A percentile compares a stretch with the other conserved stretches of the same genome.
Conservation (phyloP, 2,113 vertebrate species). For the Phyllostomus hastatus region DNA sequence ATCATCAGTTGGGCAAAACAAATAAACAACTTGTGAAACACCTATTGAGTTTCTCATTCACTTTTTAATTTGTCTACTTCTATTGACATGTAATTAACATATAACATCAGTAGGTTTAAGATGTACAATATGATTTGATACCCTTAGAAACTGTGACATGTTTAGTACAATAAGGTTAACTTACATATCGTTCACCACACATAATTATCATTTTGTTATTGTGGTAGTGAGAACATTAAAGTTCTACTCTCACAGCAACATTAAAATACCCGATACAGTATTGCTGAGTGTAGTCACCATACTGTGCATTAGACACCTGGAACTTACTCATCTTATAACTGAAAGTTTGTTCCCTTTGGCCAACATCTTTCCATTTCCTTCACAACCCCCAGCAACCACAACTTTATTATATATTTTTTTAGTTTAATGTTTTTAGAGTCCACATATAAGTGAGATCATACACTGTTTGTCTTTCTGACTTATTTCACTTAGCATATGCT, state of each 20-base stretch:
- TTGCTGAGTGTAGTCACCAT: neutral
- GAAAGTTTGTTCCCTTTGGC: neutral
- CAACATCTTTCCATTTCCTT: neutral
- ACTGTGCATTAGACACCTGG: neutral
- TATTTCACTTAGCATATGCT: too few species aligned
- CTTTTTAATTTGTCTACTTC: neutral
- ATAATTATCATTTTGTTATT: neutral
- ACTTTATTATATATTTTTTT: neutral
- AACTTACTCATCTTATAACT: neutral
- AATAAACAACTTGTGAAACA: neutral
- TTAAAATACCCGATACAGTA: neutral
- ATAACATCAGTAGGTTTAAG: neutral
- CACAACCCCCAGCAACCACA: neutral
- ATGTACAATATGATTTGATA: neutral
- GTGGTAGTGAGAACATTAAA: neutral
- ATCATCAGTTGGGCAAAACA: slow-evolving; percentile 13
- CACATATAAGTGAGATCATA: too few species aligned
- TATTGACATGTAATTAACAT: neutral
- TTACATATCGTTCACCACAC: too few species aligned
- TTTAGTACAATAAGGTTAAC: neutral
- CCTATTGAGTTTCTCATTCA: neutral
- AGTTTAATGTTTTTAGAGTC: neutral
- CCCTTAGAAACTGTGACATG: neutral
- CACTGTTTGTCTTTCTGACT: too few species aligned
- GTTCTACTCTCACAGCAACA: neutral